phyloP scores from a whole-genome alignment of 2,113 vertebrate genomes.

The Erythrocercus mccallii region DNA sequence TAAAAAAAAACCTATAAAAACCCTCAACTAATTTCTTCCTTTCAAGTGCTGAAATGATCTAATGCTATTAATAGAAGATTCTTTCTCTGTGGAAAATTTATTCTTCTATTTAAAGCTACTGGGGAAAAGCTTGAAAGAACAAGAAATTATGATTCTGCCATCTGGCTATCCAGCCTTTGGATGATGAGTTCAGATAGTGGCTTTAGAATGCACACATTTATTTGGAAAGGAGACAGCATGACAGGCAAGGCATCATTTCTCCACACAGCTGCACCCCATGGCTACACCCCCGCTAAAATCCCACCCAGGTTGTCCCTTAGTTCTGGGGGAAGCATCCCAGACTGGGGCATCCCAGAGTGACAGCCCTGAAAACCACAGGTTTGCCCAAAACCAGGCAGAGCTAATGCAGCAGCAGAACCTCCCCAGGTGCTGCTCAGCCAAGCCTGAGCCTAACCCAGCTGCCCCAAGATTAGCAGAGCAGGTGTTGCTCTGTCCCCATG shows the following conservation, averaged over 20 bases:
- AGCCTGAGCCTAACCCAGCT: background rate
- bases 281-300: background rate
- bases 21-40: slow-evolving; percentile 48
- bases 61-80: slow-evolving; percentile 53
- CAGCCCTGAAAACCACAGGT: background rate
- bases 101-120: slow-evolving; percentile 52
- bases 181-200: background rate
- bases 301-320: background rate
- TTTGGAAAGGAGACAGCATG: slow-evolving; percentile 6
- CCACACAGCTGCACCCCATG: background rate
- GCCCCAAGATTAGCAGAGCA: background rate
- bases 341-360: background rate
- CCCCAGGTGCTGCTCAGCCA: background rate
- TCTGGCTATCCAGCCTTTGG: slow-evolving; percentile 20
- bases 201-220: slow-evolving; percentile 8
- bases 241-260: background rate
- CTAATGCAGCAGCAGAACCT: background rate
- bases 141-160: slow-evolving; percentile 17
- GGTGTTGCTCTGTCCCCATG: background rate
- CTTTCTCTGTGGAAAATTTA: slow-evolving; percentile 26
- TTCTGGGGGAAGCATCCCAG: background rate
- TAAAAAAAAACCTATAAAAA: background rate
- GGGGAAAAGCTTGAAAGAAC: slow-evolving; percentile 8
- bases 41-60: slow-evolving; percentile 50
- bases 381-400: background rate